Conservation (phyloP, 2,797 vertebrate genomes). For the Sebastes dallii region DNA sequence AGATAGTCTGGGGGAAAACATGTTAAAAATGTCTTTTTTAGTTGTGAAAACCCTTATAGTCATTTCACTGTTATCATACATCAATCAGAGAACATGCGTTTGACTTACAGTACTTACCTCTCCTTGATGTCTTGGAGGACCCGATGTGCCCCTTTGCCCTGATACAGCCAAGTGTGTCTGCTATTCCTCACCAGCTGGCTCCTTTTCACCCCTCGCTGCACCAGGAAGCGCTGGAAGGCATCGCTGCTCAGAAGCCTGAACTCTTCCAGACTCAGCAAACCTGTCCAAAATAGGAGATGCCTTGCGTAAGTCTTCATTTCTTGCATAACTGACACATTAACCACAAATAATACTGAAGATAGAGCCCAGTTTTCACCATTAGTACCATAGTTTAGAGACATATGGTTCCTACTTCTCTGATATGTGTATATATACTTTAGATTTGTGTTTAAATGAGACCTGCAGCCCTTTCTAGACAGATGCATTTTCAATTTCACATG, state of each 20-base stretch:
- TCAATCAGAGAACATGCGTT: not conserved
- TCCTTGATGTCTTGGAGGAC: conserved; percentile 91
- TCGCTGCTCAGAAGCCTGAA: conserved; percentile 92
- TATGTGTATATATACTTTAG: not conserved
- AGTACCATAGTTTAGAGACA: not conserved
- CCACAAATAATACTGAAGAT: not conserved
- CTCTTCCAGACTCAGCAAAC: conserved; percentile 93
- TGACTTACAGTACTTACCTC: conserved; percentile 78
- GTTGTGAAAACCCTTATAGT: not conserved
- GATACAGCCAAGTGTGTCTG: conserved; percentile 97
- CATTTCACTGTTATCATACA: not conserved
- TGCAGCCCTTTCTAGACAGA: not conserved
- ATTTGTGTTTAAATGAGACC: too few relatives aligned
- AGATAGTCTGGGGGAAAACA: not conserved
- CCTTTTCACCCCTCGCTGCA: conserved; percentile 89
- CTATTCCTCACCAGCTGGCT: conserved; percentile 96
- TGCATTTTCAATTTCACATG: not conserved
- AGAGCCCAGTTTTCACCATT: not conserved
- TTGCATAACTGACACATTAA: not conserved
- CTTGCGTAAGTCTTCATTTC: not conserved
- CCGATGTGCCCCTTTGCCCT: conserved; percentile 93
- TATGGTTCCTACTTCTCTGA: not conserved
- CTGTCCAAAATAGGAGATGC: conserved; percentile 66
- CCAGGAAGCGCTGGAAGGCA: conserved; percentile 94
- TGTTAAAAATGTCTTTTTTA: not conserved